These are phyloP conservation scores for Caenorhabditis doughertyi DNA, from an alignment of 2,888 invertebrate species.

Conservation along the genomic window DNA sequence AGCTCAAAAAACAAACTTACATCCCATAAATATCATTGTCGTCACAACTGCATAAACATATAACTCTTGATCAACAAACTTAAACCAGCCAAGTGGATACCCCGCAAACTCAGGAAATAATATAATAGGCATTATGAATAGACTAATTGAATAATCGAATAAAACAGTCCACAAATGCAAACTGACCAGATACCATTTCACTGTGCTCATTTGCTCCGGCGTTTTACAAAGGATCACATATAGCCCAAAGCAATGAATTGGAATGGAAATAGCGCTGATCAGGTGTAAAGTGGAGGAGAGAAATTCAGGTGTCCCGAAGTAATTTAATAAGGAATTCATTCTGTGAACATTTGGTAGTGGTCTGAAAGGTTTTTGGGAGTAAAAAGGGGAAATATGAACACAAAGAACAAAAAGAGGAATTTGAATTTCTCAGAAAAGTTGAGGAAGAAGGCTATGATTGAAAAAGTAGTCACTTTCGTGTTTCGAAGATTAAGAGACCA, in stretches of 20 bases:
- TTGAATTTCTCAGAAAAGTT: no score
- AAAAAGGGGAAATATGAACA: not conserved
- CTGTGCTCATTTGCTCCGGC: not conserved
- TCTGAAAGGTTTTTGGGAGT: not conserved
- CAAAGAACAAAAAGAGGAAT: not conserved
- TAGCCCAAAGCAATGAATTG: not conserved
- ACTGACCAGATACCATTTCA: conserved; percentile 7
- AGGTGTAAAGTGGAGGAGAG: not conserved
- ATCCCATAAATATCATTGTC: not conserved
- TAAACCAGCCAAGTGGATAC: not conserved
- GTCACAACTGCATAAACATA: not conserved
- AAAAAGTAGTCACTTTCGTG: no score
- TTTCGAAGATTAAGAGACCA: no score
- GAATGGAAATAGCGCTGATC: not conserved
- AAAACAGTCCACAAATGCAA: conserved; percentile 5
- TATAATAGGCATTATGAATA: conserved; percentile 5
- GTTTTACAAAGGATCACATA: not conserved
- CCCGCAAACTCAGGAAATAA: conserved; percentile 19
- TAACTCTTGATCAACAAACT: not conserved
- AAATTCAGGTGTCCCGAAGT: not conserved
- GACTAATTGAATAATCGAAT: conserved; percentile 12
- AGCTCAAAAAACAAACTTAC: not conserved
- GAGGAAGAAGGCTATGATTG: no score
- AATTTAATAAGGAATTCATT: not conserved
- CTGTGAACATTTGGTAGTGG: no score